Percentiles rank a stretch among this genome's conserved stretches.
These are phyloP conservation scores for Rhagologus leucostigma DNA, from an alignment of 2,113 vertebrate species.

Conservation along the genomic window DNA sequence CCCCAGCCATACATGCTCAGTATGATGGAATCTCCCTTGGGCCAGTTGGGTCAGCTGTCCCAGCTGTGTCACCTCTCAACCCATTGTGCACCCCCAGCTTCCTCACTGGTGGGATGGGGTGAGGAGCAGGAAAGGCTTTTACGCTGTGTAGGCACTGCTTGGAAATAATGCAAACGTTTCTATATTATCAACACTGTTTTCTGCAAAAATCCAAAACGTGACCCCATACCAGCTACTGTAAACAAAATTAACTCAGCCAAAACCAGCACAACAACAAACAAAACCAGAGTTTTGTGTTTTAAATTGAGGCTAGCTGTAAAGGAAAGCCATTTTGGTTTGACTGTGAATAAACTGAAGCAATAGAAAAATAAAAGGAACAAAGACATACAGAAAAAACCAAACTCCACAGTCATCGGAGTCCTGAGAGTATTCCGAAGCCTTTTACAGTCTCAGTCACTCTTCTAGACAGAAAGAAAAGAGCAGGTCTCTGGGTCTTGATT, in stretches of 20 bases:
- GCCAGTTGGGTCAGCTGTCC: neutral
- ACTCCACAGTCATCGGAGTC: neutral
- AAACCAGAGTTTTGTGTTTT: neutral
- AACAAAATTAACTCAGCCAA: neutral
- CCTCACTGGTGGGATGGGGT: neutral
- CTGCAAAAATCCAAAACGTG: neutral
- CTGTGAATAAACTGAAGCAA: neutral
- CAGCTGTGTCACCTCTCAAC: neutral
- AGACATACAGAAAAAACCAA: fast-evolving
- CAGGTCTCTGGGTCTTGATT: neutral
- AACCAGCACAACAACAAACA: neutral
- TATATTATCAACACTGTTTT: neutral
- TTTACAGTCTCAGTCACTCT: neutral
- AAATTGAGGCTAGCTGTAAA: neutral
- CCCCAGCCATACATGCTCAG: neutral
- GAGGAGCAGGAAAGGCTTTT: neutral
- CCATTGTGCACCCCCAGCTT: neutral
- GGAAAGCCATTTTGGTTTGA: neutral
- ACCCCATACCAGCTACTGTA: neutral
- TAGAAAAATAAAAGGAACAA: neutral
- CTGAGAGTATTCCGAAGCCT: neutral
- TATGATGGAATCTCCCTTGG: too few relatives aligned
- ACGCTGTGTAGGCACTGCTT: fast-evolving
- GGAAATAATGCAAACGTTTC: neutral
- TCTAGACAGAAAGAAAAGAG: neutral